Base-by-base conservation (phyloP, 2,797 vertebrate species). In the Sternarchorhynchus goeldii region DNA sequence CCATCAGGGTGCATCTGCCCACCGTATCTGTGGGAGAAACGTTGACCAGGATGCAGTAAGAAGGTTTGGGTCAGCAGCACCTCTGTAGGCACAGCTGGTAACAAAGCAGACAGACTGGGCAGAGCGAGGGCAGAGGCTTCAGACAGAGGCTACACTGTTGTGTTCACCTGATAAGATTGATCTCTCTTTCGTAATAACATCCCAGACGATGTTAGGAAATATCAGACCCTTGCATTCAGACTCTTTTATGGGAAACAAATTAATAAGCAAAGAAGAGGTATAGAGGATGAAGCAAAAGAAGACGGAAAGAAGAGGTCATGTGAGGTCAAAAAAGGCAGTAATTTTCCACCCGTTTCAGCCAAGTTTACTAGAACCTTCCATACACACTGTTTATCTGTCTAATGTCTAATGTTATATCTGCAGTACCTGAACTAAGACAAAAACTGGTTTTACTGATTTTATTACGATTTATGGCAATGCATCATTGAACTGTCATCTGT, bases 1-100 rank as follows among this genome's bases (percentile, higher is more conserved):
- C 95, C 94, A 8, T 97, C 96, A 57, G 94, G 90, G 83, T 93
- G 93, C 82, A 91, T 92, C 84, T 95, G 94, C 86, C 92, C 92
- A 75, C 80, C 85, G 84, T 91, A 91, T 89, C 88, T 82, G 76
- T 77, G 29, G 18, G 65, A 81, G 34, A 75, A 32, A 25, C 2
- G 31, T 29, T 0, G n/a, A 77, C 65, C 6, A 50, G 34, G 87
- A 89, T 84, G 62, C 86, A 89, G 65, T 82, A 84, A 87, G 82
- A 86, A 88, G 86, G 81, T 67, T 12, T 80, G 41, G 25, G 0
- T n/a, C 21, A 20, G 73, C 81, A 58, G 74, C 59, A 80, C 39
- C 79, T 59, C 45, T 25, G 31, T 67, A 68, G 73, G 78, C 77
- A 75, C 2, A 10, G 60, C 70, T 32, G 25, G 56, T 21, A 21